Base-by-base conservation (phyloP, 2,888 invertebrate species). In the Protonemura montana region DNA sequence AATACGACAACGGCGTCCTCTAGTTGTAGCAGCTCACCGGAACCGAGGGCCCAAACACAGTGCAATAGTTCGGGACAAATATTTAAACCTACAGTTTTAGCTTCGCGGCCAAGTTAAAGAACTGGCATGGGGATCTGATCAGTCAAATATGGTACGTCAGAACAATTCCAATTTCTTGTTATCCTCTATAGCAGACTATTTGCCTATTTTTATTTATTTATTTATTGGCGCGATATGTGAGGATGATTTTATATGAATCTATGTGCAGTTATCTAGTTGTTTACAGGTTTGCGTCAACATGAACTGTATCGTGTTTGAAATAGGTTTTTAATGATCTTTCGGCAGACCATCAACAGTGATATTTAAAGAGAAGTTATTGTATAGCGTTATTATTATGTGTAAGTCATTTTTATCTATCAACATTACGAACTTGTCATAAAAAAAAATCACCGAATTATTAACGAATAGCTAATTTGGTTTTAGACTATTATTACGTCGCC, bases 21-120 rank as follows among this genome's bases (percentile, higher is more conserved):
- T 42, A 91, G 91, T 92, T 92, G 87, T 92, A 93, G 90, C 91
- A 93, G 90, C 88, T 91, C 91, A 29, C 91, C 92, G 0, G 91
- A 91, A 88, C 91, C 89, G 21, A 85, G 88, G 35, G 35, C 91
- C 0, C 88, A 93, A 90, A 59, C 59, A 59, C 90, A 93, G 87
- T 90, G 91, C 89, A 92, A 91, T 87, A 90, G 29, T 0, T 91
- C 92, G 0, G 90, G 92, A 89, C 90, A 91, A 0, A 92, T 93
- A 88, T 91, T 91, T 30, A 91, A 91, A 41, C 92, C 93, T 85
- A 86, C 87, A n/a, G 88, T 88, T 21, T 86, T 88, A 81, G 88
- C 88, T 84, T 88, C 88, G 10, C 59, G 88, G 6, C 88, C 87
- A 84, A 88, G 88, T 86, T 87, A 86, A 10, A 59, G 21, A 59